Evolutionary conservation across 2,888 invertebrate species (phyloP), one percentile per base, ranked within the genome.

Genomic region (Notodonta dromedarius): DNA sequence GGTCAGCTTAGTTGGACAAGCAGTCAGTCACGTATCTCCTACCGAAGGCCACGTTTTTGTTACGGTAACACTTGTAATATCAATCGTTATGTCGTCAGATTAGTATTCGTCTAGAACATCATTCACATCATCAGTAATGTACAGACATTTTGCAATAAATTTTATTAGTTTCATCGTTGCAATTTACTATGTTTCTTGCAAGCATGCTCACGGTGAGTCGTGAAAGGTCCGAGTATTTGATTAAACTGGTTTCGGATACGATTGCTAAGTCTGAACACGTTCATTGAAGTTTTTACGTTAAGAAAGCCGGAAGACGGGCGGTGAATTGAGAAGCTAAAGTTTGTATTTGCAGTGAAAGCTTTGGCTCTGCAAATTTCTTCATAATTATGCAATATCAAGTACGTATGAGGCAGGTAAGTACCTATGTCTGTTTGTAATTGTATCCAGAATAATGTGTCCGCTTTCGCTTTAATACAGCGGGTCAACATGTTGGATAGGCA

Each of bases 1-100:
- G 16, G 68, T 59, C 46, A 56, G 61, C 59, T 66, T 42, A 42
- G 67, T 62, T 53, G 56, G 62, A 66, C 69, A 67, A 65, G 57
- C 62, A 60, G 59, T 59, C 67, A 58, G 76, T 72, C 79, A 79
- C 76, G 78, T 77, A 67, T 59, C 58, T 58, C 56, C 50, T 35
- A 56, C 61, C 48, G 75, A 82, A 84, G 82, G 82, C 76, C 73
- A 58, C 53, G 57, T 59, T 70, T n/a, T 73, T 67, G 61, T 61
- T 68, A 66, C 61, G 59, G 61, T 64, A 56, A 57, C 61, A 67
- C 59, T 69, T 63, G 70, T 68, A 68, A 69, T 64, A 71, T 63
- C 65, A 65, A 57, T 35, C 57, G 60, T 40, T 71, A 65, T 71
- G 76, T 68, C 65, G 63, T 68, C 68, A 67, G 75, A 62, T 66